A percentile compares a stretch with the other conserved stretches of the same genome.
These are phyloP conservation scores for Eristalis intricaria DNA, from an alignment of 2,888 invertebrate genomes.

Conservation along the genomic window DNA sequence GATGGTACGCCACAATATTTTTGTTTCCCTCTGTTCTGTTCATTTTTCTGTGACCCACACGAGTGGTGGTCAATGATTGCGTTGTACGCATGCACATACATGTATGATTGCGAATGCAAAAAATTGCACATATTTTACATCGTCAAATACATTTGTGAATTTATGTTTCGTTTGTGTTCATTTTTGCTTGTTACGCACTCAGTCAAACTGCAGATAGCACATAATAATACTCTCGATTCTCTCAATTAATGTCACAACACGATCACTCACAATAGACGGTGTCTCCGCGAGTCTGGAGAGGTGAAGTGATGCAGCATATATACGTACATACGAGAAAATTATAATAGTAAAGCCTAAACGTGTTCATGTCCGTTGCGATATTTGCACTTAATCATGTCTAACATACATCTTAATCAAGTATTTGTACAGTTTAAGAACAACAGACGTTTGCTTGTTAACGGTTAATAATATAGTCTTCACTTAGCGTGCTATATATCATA, in stretches of 20 bases:
- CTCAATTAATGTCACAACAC: constrained; percentile 16
- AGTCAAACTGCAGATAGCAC: constrained; percentile 70
- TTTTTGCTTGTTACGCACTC: constrained; percentile 65
- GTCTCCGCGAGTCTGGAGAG: constrained; percentile 17
- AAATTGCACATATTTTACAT: neutral
- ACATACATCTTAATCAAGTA: constrained; percentile 22
- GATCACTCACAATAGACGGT: constrained; percentile 23
- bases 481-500: constrained; percentile 22
- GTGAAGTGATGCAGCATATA: neutral
- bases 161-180: constrained; percentile 47
- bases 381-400: constrained; percentile 14
- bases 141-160: neutral
- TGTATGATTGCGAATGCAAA: neutral
- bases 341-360: neutral
- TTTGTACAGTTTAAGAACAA: constrained; percentile 43
- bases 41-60: neutral
- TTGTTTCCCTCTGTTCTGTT: neutral
- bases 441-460: neutral
- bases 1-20: neutral
- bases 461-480: constrained; percentile 5
- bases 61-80: neutral
- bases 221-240: constrained; percentile 44
- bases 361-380: neutral
- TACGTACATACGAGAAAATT: neutral
- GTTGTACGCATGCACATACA: neutral